These are phyloP conservation scores for Alligator mississippiensis DNA, from an alignment of 2,113 vertebrate species.

Conservation along the genomic window DNA sequence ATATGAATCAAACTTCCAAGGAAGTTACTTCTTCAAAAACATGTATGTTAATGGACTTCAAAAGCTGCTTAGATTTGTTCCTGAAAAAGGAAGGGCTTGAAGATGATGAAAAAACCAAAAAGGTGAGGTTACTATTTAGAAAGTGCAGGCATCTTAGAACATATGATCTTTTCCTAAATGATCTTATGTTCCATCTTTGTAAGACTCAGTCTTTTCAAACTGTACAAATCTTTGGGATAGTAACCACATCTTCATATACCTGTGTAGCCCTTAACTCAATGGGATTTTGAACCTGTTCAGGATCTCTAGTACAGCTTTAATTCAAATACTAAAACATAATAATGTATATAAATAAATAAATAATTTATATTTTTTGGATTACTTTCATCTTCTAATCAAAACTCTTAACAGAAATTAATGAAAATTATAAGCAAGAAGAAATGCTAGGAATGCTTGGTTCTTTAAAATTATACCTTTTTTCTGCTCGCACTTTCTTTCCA, in stretches of 20 bases:
- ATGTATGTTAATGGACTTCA: background rate
- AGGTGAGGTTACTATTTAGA: background rate
- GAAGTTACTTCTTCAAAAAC: background rate
- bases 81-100: background rate
- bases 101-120: background rate
- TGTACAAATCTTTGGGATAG: background rate
- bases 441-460: background rate
- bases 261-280: background rate
- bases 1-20: background rate
- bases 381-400: background rate
- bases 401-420: background rate
- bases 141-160: background rate
- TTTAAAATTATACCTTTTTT: slow-evolving; percentile 87
- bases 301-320: background rate
- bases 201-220: background rate
- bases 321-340: background rate
- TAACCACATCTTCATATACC: background rate
- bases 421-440: background rate
- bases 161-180: background rate
- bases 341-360: background rate
- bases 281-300: background rate
- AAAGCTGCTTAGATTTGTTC: background rate
- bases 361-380: background rate
- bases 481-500: slow-evolving; percentile 97
- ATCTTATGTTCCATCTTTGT: background rate